Conservation (phyloP, 2,797 vertebrate species). For the Numenius phaeopus region DNA sequence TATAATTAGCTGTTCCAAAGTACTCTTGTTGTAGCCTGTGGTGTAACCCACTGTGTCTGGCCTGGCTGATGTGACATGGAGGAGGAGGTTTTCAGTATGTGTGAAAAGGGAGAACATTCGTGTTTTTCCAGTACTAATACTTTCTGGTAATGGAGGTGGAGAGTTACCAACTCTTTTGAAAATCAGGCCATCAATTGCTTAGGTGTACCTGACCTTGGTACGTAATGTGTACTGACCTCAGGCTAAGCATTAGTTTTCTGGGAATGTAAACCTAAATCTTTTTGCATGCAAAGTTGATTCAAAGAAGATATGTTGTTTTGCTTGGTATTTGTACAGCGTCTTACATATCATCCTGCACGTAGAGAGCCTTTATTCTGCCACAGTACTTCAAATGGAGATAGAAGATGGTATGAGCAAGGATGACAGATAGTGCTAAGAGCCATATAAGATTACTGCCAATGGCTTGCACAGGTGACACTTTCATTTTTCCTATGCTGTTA, state of each 20-base stretch:
- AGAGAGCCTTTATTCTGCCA: background rate
- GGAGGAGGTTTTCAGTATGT: background rate
- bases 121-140: background rate
- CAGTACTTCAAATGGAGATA: background rate
- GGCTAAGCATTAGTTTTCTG: background rate
- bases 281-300: background rate
- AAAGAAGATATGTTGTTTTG: background rate
- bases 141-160: background rate
- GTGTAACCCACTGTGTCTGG: background rate
- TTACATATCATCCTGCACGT: background rate
- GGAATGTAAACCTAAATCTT: background rate
- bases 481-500: background rate
- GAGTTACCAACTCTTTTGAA: background rate
- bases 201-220: background rate
- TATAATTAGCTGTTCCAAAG: background rate
- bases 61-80: background rate
- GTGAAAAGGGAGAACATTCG: background rate
- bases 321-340: background rate
- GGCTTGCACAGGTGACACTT: background rate
- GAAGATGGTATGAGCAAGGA: background rate
- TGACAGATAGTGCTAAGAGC: background rate
- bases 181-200: background rate
- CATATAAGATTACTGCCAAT: background rate
- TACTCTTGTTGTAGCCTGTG: background rate
- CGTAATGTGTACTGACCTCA: accelerated